Evolutionary conservation across 2,888 invertebrate species (phyloP).

Genomic region (Arge pagana): DNA sequence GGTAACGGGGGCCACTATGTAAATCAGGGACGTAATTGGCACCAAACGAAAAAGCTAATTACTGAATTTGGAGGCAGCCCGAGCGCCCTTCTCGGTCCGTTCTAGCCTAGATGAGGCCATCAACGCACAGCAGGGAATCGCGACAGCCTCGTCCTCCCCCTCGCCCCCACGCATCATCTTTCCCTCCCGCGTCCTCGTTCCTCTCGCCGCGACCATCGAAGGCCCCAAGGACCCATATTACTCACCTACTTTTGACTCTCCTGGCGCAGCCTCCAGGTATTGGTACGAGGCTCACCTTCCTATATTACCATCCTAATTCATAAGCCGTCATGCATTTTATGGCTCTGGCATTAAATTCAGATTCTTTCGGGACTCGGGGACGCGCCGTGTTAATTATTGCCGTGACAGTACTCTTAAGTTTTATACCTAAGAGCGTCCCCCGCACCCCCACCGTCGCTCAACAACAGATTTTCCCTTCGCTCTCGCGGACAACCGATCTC

Average conservation of each 20-base stretch:
- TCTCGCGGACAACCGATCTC: background rate
- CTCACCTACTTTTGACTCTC: conserved; percentile 53
- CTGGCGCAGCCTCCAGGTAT: conserved; percentile 15
- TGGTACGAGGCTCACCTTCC: conserved; percentile 17
- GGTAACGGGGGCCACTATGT: conserved; percentile 49
- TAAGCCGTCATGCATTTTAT: conserved; percentile 55
- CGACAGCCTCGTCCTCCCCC: conserved; percentile 53
- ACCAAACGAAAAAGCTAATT: conserved; percentile 53
- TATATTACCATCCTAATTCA: conserved; percentile 52
- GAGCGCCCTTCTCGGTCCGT: conserved; percentile 29
- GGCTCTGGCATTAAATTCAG: conserved; percentile 56
- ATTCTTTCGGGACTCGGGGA: conserved; percentile 42
- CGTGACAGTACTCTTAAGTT: conserved; percentile 27
- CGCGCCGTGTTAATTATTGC: conserved; percentile 51
- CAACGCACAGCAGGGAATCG: conserved; percentile 55
- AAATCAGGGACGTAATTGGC: conserved; percentile 55
- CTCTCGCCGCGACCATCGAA: conserved; percentile 24
- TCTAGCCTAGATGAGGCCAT: conserved; percentile 55
- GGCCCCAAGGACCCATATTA: conserved; percentile 51
- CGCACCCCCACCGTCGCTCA: conserved; percentile 2
- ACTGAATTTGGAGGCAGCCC: conserved; percentile 40
- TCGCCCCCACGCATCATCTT: too few species aligned
- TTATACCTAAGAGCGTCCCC: conserved; percentile 5
- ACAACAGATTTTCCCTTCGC: background rate
- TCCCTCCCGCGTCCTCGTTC: too few species aligned